These are phyloP conservation scores for Mesocentrotus franciscanus DNA, from an alignment of 53 echinoderm and acorn worm genomes.

Conservation along the genomic window DNA sequence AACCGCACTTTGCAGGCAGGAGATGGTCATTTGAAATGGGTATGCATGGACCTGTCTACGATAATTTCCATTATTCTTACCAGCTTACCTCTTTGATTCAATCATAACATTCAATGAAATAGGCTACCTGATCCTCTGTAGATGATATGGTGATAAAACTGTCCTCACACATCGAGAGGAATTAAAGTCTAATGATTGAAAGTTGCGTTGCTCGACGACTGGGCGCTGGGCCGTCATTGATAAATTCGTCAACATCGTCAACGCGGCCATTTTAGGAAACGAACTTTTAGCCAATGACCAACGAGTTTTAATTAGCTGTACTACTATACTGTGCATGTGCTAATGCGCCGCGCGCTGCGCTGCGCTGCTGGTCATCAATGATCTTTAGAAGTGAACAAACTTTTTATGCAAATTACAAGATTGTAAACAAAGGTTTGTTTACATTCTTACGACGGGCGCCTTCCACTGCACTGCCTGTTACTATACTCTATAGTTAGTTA, in stretches of 20 bases:
- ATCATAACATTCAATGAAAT: not conserved
- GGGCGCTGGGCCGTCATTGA: no score
- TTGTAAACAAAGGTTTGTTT: conserved; percentile 42
- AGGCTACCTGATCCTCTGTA: not conserved
- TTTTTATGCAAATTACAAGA: conserved; percentile 20
- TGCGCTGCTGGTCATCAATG: not conserved
- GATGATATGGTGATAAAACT: not conserved
- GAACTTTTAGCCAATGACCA: conserved; percentile 39
- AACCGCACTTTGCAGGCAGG: not conserved
- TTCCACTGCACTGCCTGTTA: no score
- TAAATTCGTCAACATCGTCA: not conserved
- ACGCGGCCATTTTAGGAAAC: conserved; percentile 25
- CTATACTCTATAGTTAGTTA: no score
- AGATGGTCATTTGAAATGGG: not conserved
- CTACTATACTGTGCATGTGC: no score
- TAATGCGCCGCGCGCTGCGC: not conserved
- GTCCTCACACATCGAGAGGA: not conserved
- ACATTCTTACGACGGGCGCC: not conserved
- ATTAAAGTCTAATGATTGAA: not conserved
- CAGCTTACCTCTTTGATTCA: not conserved
- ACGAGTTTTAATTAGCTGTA: not conserved
- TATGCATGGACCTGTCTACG: not conserved
- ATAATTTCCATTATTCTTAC: not conserved
- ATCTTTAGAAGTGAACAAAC: conserved; percentile 31
- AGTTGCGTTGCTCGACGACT: not conserved